Evolutionary conservation across 2,888 invertebrate genomes (phyloP).

Genomic region (Orchesellides sinensis): DNA sequence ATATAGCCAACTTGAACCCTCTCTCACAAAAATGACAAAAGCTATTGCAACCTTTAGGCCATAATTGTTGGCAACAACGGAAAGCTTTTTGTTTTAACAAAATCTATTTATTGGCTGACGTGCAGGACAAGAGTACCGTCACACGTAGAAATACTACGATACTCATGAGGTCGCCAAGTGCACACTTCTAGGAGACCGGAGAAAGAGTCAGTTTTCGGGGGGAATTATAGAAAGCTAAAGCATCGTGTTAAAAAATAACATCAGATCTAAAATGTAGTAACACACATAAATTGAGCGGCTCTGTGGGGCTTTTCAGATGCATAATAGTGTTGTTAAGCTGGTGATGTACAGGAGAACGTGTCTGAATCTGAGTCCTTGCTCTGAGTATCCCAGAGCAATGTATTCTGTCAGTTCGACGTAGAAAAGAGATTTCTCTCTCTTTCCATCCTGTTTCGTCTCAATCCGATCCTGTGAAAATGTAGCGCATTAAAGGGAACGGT

Average conservation of each 20-base stretch:
- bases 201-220: not conserved
- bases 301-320: not conserved
- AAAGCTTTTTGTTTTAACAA: slow-evolving; percentile 35
- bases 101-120: slow-evolving; percentile 25
- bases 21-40: not conserved
- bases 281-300: not conserved
- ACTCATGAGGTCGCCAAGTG: too few relatives aligned
- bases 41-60: not conserved
- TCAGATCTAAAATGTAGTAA: not conserved
- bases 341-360: not conserved
- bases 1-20: not conserved
- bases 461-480: slow-evolving; percentile 38
- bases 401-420: slow-evolving; percentile 5
- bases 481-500: slow-evolving; percentile 39
- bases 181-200: too few relatives aligned
- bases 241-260: too few relatives aligned
- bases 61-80: slow-evolving; percentile 27
- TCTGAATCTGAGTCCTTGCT: not conserved
- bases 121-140: slow-evolving; percentile 3
- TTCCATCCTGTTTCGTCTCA: slow-evolving; percentile 11
- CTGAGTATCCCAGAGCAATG: not conserved
- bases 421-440: slow-evolving; percentile 12
- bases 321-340: not conserved
- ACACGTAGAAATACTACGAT: not conserved
- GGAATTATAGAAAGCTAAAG: not conserved